Base-by-base conservation (phyloP, 92 coral and sea anemone genomes). In the Siderastrea radians region DNA sequence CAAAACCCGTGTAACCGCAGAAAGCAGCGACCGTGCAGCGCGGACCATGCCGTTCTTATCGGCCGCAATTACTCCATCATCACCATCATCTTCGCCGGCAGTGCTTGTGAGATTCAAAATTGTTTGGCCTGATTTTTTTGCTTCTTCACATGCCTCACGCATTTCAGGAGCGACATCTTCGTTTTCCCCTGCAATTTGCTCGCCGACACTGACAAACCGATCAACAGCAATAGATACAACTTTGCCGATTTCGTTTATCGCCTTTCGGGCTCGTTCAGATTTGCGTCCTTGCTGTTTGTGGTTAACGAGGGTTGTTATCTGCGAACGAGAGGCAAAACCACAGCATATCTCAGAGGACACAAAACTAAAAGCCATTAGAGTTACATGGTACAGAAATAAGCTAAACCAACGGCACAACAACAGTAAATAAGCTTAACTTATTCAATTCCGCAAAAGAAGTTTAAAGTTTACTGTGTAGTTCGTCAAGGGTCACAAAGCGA, bases 251-350 rank as follows among this genome's bases (percentile, higher is more conserved):
- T 89, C 96, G 74, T 84, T 92, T 55, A 98, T 88, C 3, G 99
- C 94, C 75, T 89, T 91, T n/a, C 92, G 84, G 10, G 95, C 98
- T 44, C 88, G 89, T 63, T 79, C 94, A 17, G 99, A 83, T 59
- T 94, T 90, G 53, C 90, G 94, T 26, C 93, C 86, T 44, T 87
- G 90, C 26, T 91, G 97, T 80, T 95, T 98, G 95, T 98, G 99
- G 94, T 98, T 98, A 13, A 98, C 96, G 51, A 98, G 86, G 13
- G 99, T 98, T 72, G 98, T 98, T 77, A 98, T 96, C 99, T 98
- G 75, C 67, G 46, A 48, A 57, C 59, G 63, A 50, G 49, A 90
- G 70, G 71, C 49, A 70, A 74, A 81, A 69, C 47, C 81, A 44
- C 77, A 63, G 46, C 45, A 47, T 60, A 66, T 84, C 63, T 51